Conservation (phyloP, 2,797 vertebrate genomes). For the Microctenopoma steveboyesi region DNA sequence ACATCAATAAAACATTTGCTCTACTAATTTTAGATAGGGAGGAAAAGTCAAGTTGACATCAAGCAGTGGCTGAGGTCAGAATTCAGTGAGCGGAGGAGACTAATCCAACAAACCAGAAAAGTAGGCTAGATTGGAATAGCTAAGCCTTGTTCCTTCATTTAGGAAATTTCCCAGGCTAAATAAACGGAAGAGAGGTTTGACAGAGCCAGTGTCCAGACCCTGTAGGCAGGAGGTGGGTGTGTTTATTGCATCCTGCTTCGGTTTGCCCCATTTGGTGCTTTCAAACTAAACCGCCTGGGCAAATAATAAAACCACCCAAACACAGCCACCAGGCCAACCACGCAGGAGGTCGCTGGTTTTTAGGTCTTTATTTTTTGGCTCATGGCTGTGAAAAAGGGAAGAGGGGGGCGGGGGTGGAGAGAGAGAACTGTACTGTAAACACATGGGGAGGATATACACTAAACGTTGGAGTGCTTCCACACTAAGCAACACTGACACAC, state of each 20-base stretch:
- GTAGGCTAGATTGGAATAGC: background rate
- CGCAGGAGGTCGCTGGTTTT: constrained; percentile 53
- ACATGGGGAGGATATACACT: too few species aligned
- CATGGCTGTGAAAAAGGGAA: constrained; percentile 14
- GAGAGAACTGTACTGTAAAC: too few species aligned
- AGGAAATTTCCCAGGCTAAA: constrained; percentile 7
- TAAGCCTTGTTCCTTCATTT: background rate
- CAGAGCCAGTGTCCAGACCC: constrained; percentile 11
- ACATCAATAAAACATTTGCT: constrained; percentile 34
- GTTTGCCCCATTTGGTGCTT: constrained; percentile 56
- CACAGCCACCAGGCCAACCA: constrained; percentile 30
- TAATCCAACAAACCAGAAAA: background rate
- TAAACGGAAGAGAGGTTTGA: constrained; percentile 10
- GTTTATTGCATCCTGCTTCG: constrained; percentile 44
- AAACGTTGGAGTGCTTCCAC: too few species aligned
- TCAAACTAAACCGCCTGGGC: constrained; percentile 34
- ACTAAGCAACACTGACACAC: too few species aligned
- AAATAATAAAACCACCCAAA: constrained; percentile 34
- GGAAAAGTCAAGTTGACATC: constrained; percentile 10
- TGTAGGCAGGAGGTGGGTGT: constrained; percentile 13
- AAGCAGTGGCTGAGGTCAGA: background rate
- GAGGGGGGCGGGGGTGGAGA: too few species aligned
- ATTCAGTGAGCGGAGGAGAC: background rate
- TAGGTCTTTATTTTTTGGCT: constrained; percentile 60
- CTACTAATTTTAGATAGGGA: constrained; percentile 1